Conservation (phyloP, 2,113 vertebrate genomes). For the Picathartes gymnocephalus region DNA sequence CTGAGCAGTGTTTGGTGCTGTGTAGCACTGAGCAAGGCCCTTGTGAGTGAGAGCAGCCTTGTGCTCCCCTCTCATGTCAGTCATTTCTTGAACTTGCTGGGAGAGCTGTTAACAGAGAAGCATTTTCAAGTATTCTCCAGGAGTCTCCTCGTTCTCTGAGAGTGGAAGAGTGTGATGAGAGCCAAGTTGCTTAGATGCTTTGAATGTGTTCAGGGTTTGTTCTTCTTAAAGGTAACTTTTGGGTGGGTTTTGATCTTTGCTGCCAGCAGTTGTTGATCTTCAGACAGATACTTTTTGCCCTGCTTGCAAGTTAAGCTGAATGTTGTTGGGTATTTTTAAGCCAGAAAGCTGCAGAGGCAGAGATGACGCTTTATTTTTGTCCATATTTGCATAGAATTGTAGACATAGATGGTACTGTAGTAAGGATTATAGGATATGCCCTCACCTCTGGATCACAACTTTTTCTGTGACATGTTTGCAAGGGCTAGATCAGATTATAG, state of each 20-base stretch:
- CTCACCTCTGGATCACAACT: conserved; percentile 34
- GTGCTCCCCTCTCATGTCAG: not conserved
- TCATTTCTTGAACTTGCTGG: not conserved
- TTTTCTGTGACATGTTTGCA: conserved; percentile 6
- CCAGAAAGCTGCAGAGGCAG: not conserved
- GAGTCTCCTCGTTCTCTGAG: not conserved
- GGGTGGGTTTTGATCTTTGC: not conserved
- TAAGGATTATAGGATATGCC: not conserved
- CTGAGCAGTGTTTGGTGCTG: not conserved
- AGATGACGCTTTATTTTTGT: not conserved
- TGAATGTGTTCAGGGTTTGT: not conserved
- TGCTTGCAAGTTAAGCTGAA: not conserved
- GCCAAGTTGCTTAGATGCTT: not conserved
- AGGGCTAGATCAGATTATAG: conserved; percentile 54
- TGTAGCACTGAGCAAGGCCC: not conserved
- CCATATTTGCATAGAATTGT: not conserved
- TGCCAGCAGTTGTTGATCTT: not conserved
- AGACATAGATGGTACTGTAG: not conserved
- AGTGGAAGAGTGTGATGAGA: not conserved
- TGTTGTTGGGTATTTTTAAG: not conserved
- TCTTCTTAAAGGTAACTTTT: not conserved
- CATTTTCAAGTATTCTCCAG: not conserved
- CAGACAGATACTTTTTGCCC: not conserved
- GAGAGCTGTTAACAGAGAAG: not conserved
- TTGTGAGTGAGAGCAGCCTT: not conserved